Conservation (phyloP, 2,888 invertebrate genomes). For the Rhaphigaster nebulosa region DNA sequence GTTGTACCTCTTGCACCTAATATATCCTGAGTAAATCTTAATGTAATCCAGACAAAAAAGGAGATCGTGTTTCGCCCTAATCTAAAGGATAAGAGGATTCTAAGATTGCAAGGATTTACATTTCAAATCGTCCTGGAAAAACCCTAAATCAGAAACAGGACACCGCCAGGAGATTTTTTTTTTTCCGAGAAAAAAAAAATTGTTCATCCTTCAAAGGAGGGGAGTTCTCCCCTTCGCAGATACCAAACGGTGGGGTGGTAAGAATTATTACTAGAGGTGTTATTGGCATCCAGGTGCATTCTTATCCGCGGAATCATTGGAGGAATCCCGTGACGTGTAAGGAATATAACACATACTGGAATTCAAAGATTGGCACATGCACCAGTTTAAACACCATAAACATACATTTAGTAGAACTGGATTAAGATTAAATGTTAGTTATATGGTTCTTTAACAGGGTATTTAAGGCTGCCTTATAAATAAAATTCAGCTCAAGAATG, state of each 20-base stretch:
- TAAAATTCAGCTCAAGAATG: no score
- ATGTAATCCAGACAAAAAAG: constrained; percentile 4
- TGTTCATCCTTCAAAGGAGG: not conserved
- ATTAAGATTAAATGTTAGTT: no score
- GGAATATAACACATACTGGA: not conserved
- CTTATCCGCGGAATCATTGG: not conserved
- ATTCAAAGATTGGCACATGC: no score
- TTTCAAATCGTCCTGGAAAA: constrained; percentile 37
- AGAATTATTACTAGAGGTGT: not conserved
- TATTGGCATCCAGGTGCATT: not conserved
- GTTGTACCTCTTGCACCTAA: not conserved
- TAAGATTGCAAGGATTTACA: not conserved
- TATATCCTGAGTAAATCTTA: not conserved
- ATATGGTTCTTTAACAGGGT: no score
- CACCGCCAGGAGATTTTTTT: not conserved
- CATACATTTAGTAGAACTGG: no score
- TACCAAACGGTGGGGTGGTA: not conserved
- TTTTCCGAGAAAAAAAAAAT: not conserved
- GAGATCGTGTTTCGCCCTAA: not conserved
- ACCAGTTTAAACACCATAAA: no score
- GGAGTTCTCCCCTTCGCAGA: not conserved
- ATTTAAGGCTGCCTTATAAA: no score
- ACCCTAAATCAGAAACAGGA: constrained; percentile 22
- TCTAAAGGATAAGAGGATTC: constrained; percentile 6
- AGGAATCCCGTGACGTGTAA: not conserved